Evolutionary conservation across 2,797 vertebrate species (phyloP), one percentile per base, ranked within the genome.

Genomic region (Gila robusta): DNA sequence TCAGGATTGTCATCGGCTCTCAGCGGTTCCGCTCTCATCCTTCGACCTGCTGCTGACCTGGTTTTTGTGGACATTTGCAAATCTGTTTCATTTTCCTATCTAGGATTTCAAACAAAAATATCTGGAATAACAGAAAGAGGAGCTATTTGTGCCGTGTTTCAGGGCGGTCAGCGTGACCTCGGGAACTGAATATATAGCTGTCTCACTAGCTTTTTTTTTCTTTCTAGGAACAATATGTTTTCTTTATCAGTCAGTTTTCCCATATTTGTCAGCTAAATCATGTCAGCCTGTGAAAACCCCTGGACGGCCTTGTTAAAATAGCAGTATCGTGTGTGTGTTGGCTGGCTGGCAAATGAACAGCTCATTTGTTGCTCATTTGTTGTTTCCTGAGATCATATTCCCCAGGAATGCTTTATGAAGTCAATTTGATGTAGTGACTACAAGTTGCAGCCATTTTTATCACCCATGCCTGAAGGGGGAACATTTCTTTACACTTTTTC

Each of bases 401-500:
- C 83, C 41, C 28, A 28, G 64, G 81, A 87, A 88, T 85, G 81
- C 62, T 87, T 91, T 83, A 89, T 44, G 49, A 89, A 88, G 17
- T 70, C 35, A 37, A 37, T 83, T 84, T 87, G 26, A 80, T 54
- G 28, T 52, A 81, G 72, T 74, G 71, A 85, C 74, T 87, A 83
- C 86, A 83, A 74, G 71, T 86, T 76, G 64, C 49, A 74, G 71
- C 62, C 67, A 70, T 86, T 89, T 90, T 89, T 91, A 89, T 66
- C 83, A 41, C 41, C 79, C 35, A 2, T 3, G 72, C 85, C 73
- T 81, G 35, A 86, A 78, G 81, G 81, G 71, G 78, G 56, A 67
- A 19, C 16, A 82, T 72, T 81, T 81, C 37, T 26, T 56, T 79
- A 69, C 21, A 66, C 44, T 67, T 79, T 47, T 73, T 77, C 26